Evolutionary conservation across 2,888 invertebrate genomes (phyloP).

Genomic region (Psylliodes chrysocephalus): DNA sequence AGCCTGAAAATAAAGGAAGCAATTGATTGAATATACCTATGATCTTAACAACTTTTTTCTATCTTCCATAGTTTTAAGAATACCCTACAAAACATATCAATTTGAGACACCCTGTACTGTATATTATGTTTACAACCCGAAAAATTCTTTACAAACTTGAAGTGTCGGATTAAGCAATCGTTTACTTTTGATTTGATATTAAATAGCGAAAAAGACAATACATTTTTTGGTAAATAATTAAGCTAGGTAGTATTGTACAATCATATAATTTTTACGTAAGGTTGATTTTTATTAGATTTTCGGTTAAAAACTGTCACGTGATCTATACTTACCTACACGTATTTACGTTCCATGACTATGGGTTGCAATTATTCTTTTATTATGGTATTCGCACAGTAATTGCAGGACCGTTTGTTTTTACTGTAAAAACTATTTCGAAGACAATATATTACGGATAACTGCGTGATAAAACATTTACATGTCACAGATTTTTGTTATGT

Average conservation of each 20-base stretch:
- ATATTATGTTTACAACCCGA: no score
- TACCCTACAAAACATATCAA: no score
- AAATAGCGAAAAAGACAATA: neutral
- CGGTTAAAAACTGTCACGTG: conserved; percentile 4
- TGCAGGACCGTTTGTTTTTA: conserved; percentile 24
- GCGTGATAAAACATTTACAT: neutral
- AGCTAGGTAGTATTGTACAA: neutral
- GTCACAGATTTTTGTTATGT: neutral
- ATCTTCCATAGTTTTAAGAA: no score
- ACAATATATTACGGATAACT: neutral
- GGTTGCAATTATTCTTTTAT: conserved; percentile 10
- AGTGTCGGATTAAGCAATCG: neutral
- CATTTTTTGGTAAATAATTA: neutral
- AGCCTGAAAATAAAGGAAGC: no score
- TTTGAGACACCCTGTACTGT: no score
- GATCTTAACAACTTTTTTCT: no score
- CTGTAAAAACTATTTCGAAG: conserved; percentile 18
- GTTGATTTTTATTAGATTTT: conserved; percentile 8
- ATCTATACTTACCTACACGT: conserved; percentile 3
- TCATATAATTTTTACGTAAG: conserved; percentile 11
- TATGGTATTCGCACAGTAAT: conserved; percentile 16
- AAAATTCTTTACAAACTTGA: no score
- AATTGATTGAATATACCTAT: no score
- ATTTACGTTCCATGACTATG: conserved; percentile 6
- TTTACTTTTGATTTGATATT: neutral